Conservation (phyloP, 2,113 vertebrate species). For the Cyprinodon tularosa region DNA sequence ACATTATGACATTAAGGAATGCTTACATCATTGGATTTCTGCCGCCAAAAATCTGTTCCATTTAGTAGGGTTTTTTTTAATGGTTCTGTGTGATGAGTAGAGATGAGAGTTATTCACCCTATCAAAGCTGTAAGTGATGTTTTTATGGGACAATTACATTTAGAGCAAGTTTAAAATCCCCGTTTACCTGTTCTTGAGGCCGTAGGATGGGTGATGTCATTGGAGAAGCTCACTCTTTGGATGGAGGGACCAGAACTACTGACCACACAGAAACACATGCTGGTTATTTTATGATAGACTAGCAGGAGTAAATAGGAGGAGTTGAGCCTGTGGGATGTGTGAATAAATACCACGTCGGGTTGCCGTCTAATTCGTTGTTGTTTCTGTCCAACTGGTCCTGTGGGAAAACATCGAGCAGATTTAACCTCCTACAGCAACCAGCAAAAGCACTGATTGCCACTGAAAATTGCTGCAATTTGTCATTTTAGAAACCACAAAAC, state of each 20-base stretch:
- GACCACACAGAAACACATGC: conserved; percentile 5
- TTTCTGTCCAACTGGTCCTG: conserved; percentile 48
- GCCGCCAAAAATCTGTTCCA: background rate
- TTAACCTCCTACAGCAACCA: background rate
- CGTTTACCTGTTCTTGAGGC: conserved; percentile 35
- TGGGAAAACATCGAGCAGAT: conserved; percentile 7
- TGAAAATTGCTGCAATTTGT: background rate
- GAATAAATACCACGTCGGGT: conserved; percentile 46
- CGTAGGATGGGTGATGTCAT: background rate
- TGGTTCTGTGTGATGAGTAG: conserved; percentile 26
- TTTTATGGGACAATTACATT: background rate
- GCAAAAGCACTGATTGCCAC: background rate
- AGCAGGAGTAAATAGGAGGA: background rate
- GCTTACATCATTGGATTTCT: conserved; percentile 48
- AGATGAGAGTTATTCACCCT: background rate
- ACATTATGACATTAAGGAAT: background rate
- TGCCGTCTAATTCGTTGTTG: conserved; percentile 23
- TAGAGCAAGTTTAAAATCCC: background rate
- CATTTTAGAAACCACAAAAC: background rate
- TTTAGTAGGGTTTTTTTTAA: conserved; percentile 11
- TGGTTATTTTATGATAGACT: background rate
- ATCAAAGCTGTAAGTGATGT: background rate
- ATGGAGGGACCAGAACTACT: conserved; percentile 21
- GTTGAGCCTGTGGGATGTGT: background rate
- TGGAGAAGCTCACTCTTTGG: background rate